Evolutionary conservation across 64 coral and sea anemone species (phyloP).

Genomic region (Montipora cactus): DNA sequence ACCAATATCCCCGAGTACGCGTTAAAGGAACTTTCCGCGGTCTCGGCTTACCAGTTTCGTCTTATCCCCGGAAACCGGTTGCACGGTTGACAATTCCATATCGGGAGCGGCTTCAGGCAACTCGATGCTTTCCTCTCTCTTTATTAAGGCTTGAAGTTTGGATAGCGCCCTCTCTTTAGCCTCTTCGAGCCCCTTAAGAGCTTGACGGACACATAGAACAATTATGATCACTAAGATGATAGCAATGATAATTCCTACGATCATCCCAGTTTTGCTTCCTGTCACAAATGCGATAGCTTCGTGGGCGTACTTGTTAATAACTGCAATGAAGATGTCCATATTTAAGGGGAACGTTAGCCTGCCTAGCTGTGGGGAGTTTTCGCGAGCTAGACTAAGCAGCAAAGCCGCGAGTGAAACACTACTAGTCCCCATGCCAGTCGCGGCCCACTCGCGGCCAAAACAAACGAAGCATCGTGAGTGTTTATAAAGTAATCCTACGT

Average conservation of each 20-base stretch:
- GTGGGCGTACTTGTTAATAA: conserved; percentile 32
- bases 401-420: no score
- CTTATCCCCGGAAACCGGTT: conserved; percentile 73
- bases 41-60: conserved; percentile 80
- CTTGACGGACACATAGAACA: conserved; percentile 43
- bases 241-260: conserved; percentile 61
- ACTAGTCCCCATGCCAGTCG: no score
- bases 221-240: conserved; percentile 66
- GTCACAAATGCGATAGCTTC: conserved; percentile 60
- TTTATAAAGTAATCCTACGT: no score
- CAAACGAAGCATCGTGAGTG: no score
- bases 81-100: conserved; percentile 73
- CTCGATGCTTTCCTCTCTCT: conserved; percentile 69
- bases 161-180: conserved; percentile 80
- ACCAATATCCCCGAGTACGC: no score
- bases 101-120: conserved; percentile 75
- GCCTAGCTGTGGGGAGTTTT: no score
- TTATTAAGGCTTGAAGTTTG: conserved; percentile 73
- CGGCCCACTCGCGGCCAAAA: no score
- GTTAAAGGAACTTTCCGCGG: no score
- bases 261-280: conserved; percentile 62
- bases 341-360: no score
- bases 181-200: conserved; percentile 56
- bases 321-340: neutral
- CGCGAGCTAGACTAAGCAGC: no score